Conservation (phyloP, 2,113 vertebrate species). For the Crotalus horridus region DNA sequence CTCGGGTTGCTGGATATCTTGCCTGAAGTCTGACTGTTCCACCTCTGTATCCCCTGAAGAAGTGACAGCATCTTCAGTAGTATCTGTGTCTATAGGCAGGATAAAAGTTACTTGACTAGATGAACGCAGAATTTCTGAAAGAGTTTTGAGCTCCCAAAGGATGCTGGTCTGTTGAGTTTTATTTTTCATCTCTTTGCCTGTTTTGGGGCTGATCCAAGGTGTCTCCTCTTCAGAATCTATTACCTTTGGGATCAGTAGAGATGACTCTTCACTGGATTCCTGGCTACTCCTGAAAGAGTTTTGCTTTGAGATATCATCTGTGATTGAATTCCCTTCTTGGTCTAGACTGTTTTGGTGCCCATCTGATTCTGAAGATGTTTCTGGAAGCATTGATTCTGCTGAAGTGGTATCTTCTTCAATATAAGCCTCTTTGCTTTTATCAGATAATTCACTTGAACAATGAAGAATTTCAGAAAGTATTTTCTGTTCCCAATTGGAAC, state of each 20-base stretch:
- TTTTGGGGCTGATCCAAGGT: not conserved
- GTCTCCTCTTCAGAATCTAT: not conserved
- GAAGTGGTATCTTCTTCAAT: not conserved
- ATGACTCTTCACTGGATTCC: not conserved
- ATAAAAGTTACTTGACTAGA: not conserved
- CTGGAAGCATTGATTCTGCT: not conserved
- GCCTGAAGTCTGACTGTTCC: not conserved
- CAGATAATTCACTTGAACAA: not conserved
- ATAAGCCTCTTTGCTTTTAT: not conserved
- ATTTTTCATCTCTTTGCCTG: slow-evolving; percentile 9
- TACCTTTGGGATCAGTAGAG: not conserved
- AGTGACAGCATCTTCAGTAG: not conserved
- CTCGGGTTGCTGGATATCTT: not conserved
- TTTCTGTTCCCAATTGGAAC: not conserved
- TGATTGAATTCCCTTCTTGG: not conserved
- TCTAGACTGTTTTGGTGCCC: no score
- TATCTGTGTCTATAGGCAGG: not conserved
- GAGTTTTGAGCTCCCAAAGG: not conserved
- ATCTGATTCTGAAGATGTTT: not conserved
- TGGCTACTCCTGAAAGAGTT: not conserved
- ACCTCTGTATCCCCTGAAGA: not conserved
- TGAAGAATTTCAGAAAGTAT: not conserved
- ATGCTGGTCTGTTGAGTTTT: slow-evolving; percentile 14
- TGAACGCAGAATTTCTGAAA: not conserved
- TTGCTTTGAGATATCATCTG: no score